phyloP scores from a whole-genome alignment of 2,888 invertebrate genomes.

The Microchrysa polita region DNA sequence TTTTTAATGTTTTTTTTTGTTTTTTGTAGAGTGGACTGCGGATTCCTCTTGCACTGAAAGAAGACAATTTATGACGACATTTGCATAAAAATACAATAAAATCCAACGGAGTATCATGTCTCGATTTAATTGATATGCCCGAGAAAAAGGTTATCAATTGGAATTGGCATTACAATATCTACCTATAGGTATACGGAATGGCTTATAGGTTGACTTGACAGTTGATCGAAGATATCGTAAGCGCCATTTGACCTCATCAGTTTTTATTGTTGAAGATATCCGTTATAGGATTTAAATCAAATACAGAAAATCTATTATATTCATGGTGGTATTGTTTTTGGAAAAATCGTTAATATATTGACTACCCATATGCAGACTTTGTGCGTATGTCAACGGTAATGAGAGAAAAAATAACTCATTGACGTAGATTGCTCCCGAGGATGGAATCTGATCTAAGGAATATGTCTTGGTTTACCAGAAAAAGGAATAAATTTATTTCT shows the following conservation, averaged over 20 bases:
- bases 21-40: not conserved
- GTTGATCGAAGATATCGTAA: not conserved
- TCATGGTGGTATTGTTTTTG: no score
- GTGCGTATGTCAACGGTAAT: no score
- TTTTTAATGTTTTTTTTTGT: constrained; percentile 14
- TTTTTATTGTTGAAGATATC: not conserved
- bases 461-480: no score
- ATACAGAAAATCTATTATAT: no score
- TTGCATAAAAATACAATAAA: constrained; percentile 40
- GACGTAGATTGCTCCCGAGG: no score
- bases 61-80: constrained; percentile 28
- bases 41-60: constrained; percentile 6
- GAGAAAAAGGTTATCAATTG: constrained; percentile 31
- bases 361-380: no score
- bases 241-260: constrained; percentile 1
- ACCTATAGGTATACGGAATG: not conserved
- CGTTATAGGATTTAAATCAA: not conserved
- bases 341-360: no score
- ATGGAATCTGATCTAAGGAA: no score
- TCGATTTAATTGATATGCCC: constrained; percentile 22
- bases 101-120: constrained; percentile 37
- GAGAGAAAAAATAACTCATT: no score
- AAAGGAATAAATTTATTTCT: no score
- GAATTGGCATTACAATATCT: not conserved
- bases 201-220: no score